These are phyloP conservation scores for Panonychus citri DNA, from an alignment of 1,140 invertebrate species.

Conservation along the genomic window DNA sequence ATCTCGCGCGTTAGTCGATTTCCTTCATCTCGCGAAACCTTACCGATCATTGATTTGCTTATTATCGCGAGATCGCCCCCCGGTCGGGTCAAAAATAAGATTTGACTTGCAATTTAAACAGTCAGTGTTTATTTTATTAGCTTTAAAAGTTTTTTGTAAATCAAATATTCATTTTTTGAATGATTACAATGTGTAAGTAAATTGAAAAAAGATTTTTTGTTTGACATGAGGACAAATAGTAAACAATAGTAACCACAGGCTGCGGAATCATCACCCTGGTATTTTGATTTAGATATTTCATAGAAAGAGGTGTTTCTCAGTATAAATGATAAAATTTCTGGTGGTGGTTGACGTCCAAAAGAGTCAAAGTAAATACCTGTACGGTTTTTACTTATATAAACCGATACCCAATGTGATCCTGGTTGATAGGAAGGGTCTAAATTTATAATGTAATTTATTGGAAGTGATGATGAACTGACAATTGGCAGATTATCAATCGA, in stretches of 20 bases:
- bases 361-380: not conserved
- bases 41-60: too few species aligned
- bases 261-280: not conserved
- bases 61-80: too few species aligned
- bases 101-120: too few species aligned
- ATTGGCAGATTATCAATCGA: not conserved
- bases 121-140: too few species aligned
- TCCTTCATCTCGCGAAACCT: too few species aligned
- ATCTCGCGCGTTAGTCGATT: too few species aligned
- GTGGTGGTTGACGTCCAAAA: not conserved
- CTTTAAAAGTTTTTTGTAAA: too few species aligned
- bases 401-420: not conserved
- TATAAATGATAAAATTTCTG: not conserved
- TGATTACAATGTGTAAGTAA: too few species aligned
- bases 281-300: not conserved
- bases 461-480: not conserved
- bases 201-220: too few species aligned
- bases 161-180: too few species aligned
- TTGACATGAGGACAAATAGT: too few species aligned
- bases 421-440: not conserved
- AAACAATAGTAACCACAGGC: not conserved
- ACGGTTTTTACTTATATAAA: not conserved
- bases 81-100: too few species aligned
- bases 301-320: not conserved
- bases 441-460: not conserved